Base-by-base conservation (phyloP, 37 sponge, comb jelly and placozoan genomes). In the Aphrocallistes beatrix region DNA sequence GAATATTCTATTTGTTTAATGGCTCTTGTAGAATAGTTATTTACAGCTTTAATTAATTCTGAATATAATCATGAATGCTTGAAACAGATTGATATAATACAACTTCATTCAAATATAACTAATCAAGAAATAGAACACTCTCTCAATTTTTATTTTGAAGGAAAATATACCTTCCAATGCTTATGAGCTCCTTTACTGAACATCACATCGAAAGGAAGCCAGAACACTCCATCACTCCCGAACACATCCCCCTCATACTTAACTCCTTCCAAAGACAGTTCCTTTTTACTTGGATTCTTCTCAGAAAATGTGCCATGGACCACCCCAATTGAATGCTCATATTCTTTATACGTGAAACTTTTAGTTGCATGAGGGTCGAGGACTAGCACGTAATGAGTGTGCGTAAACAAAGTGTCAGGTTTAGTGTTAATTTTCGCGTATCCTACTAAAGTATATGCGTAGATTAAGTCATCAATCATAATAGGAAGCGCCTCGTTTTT, bases 151-250 rank as follows among this genome's bases (percentile, higher is more conserved):
- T 60, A 8, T 13, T 13, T n/a, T 25, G 10, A 60, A 60, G 75
- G 75, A 60, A 19, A 60, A 13, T 60, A 60, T 60, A 60, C n/a
- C 75, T 60, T 60, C 10, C 10, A 60, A 3, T 60, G 75, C n/a
- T 60, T 60, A 60, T 60, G 75, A 25, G 25, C 34, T 28, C 75
- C 75, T 60, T 28, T 60, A 60, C 75, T 60, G 75, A 60, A 60
- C 75, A 60, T 60, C 10, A 60, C 75, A 60, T 60, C 75, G n/a
- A 60, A 60, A 25, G 75, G 75, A 3, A 60, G 75, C 75, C 75
- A 60, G 21, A 19, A 60, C n/a, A 60, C 75, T 25, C 75, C 75
- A 60, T 28, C 34, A 60, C 28, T 60, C 10, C 75, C 75, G 3
- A 60, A 19, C n/a, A 60, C 75, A 60, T 60, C 75, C n/a, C 75